These are phyloP conservation scores for Ciona savignyi DNA, from an alignment of 23 tunicate genomes.

Conservation along the genomic window DNA sequence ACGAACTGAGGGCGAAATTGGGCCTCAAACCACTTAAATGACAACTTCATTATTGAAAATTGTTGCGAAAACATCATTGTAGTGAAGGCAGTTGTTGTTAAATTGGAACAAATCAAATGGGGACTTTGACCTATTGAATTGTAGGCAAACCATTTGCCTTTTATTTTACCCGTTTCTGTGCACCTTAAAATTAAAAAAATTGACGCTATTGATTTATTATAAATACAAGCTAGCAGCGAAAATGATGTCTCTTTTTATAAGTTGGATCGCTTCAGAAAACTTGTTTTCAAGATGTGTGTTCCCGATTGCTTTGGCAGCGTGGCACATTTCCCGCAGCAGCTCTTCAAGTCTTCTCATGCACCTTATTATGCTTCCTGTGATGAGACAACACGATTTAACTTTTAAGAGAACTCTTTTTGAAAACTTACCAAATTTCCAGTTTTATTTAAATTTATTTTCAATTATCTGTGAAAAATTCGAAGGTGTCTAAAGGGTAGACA, in stretches of 20 bases:
- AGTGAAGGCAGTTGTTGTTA: too few relatives aligned
- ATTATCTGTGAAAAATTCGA: constrained; percentile 57
- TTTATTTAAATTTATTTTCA: constrained; percentile 59
- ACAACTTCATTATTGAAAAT: too few relatives aligned
- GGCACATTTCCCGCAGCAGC: constrained; percentile 90
- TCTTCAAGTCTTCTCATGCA: constrained; percentile 91
- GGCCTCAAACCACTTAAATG: constrained; percentile 85
- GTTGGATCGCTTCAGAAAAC: constrained; percentile 74
- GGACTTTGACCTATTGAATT: too few relatives aligned
- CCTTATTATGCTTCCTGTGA: constrained; percentile 77
- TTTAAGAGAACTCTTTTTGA: constrained; percentile 63
- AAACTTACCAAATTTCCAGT: constrained; percentile 80
- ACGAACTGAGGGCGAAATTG: constrained; percentile 79
- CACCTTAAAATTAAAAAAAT: neutral
- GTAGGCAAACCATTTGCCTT: too few relatives aligned
- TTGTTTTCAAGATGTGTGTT: constrained; percentile 84
- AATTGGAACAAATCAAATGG: too few relatives aligned
- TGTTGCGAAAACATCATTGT: too few relatives aligned
- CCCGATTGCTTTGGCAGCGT: constrained; percentile 96
- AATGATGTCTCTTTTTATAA: constrained; percentile 83
- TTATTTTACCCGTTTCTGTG: too few relatives aligned
- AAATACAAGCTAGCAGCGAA: constrained; percentile 92
- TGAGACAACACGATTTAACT: too few relatives aligned
- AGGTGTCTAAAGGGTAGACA: constrained; percentile 85
- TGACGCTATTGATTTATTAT: constrained; percentile 2